phyloP scores from a whole-genome alignment of 2,797 vertebrate species.

The Falco columbarius region DNA sequence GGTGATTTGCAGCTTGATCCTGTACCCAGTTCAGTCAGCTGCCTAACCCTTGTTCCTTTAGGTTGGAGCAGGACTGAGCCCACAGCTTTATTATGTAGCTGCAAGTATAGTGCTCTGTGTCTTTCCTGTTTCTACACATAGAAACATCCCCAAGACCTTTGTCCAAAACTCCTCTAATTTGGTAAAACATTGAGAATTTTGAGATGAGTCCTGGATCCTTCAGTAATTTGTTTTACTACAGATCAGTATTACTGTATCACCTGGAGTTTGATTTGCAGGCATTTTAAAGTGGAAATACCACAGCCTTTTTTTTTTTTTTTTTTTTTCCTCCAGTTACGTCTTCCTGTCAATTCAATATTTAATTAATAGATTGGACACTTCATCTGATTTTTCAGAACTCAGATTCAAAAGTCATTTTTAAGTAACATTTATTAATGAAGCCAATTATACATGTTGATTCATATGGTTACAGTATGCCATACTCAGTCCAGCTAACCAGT shows the following conservation, averaged over 20 bases:
- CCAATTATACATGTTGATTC: background rate
- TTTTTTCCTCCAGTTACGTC: background rate
- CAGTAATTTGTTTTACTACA: background rate
- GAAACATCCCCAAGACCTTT: background rate
- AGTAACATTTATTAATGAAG: background rate
- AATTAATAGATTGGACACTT: background rate
- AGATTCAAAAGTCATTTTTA: background rate
- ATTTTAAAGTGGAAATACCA: background rate
- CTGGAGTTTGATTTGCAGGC: background rate
- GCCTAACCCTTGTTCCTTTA: background rate
- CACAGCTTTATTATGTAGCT: background rate
- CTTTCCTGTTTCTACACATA: background rate
- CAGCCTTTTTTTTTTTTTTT: background rate
- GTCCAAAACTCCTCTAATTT: background rate
- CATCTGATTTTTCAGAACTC: background rate
- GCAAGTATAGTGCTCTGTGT: background rate
- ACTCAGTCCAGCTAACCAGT: background rate
- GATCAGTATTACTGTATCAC: background rate
- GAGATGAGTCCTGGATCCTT: background rate
- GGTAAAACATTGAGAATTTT: background rate
- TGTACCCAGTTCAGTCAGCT: background rate
- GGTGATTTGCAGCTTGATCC: background rate
- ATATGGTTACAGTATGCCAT: background rate
- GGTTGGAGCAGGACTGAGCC: background rate
- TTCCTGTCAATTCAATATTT: background rate